Conservation (phyloP, 2,113 vertebrate species). For the Dicrurus megarhynchus region DNA sequence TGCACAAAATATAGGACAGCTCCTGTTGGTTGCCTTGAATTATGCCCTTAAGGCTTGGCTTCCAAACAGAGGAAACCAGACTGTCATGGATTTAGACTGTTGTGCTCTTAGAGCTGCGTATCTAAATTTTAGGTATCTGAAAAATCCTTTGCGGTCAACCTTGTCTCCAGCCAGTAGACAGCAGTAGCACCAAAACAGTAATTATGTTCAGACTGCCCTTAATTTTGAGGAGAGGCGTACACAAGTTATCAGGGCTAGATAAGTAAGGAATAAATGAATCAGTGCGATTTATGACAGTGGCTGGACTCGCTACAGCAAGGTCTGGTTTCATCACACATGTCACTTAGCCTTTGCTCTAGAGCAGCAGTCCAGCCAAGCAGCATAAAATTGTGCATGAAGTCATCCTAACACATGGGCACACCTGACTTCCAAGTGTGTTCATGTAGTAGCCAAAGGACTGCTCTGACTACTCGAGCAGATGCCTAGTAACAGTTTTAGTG, state of each 20-base stretch:
- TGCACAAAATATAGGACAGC: not conserved
- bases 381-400: not conserved
- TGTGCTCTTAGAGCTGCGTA: not conserved
- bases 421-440: not conserved
- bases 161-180: not conserved
- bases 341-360: constrained; percentile 10
- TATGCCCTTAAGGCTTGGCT: constrained; percentile 29
- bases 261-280: not conserved
- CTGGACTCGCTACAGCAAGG: not conserved
- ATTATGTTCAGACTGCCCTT: not conserved
- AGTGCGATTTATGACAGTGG: not conserved
- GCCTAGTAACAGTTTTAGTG: not conserved
- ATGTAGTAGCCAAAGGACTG: not conserved
- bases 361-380: not conserved
- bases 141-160: constrained; percentile 11
- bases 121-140: constrained; percentile 19
- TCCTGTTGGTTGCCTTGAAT: constrained; percentile 6
- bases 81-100: not conserved
- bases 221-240: not conserved
- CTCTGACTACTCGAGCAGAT: not conserved
- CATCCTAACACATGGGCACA: not conserved
- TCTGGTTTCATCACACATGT: not conserved
- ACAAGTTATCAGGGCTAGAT: not conserved
- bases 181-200: not conserved
- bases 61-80: constrained; percentile 23